A percentile compares a stretch with the other conserved stretches of the same genome.
Evolutionary conservation across 2,113 vertebrate species (phyloP).

Genomic region (Calypte anna): DNA sequence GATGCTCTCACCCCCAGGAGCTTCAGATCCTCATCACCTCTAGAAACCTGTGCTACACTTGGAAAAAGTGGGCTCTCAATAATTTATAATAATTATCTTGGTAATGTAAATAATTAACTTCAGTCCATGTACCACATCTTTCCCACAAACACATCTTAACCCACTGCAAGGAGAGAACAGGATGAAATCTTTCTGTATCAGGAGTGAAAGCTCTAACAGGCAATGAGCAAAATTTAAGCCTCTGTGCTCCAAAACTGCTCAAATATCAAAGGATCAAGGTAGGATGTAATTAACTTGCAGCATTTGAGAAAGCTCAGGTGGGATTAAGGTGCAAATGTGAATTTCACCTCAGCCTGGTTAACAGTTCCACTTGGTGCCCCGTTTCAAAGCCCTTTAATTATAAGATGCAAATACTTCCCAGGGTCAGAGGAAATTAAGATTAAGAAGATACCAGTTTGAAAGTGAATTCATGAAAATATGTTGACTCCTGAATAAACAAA

Average conservation of each 20-base stretch:
- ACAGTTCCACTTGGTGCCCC: neutral
- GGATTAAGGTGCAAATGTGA: constrained; percentile 45
- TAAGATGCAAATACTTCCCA: neutral
- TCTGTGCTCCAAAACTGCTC: constrained; percentile 24
- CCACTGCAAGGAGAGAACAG: neutral
- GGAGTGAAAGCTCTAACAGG: neutral
- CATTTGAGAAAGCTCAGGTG: neutral
- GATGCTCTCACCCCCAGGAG: neutral
- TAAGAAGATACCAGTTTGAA: neutral
- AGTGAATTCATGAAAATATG: neutral
- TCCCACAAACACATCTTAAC: neutral
- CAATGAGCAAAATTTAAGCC: neutral
- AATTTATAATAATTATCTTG: neutral
- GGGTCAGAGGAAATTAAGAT: neutral
- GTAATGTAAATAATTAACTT: neutral
- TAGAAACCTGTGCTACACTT: neutral
- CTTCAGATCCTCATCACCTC: neutral
- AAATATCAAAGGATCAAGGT: neutral
- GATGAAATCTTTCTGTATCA: neutral
- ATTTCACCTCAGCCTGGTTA: neutral
- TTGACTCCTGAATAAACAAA: neutral
- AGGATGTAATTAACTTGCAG: constrained; percentile 35
- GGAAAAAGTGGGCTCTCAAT: neutral
- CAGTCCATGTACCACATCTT: neutral
- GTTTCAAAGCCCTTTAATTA: constrained; percentile 31